Evolutionary conservation across 2,888 invertebrate species (phyloP), one percentile per base, ranked within the genome.

Genomic region (Drosophila conformis): DNA sequence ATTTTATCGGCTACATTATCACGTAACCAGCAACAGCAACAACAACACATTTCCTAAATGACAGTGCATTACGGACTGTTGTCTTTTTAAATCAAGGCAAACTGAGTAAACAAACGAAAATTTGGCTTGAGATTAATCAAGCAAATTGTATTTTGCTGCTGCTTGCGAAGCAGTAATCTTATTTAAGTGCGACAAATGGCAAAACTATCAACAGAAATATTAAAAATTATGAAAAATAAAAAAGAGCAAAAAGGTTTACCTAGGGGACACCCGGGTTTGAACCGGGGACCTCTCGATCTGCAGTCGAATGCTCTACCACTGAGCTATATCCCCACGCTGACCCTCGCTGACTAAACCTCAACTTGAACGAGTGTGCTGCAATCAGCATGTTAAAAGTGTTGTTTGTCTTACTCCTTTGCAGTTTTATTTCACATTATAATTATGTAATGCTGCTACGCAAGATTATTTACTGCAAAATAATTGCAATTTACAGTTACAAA

Each of bases 281-380:
- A 89, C 87, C 87, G 86, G 90, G 88, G 88, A 89, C 88, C 90
- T 89, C 88, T 89, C 90, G 87, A 89, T 89, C 87, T 87, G 87
- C 90, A 87, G 87, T 87, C 87, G 90, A 90, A 88, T 90, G 87
- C 87, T 87, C 90, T 87, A 90, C 87, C 87, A 85, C 87, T 87
- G 88, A 87, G 87, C 87, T 89, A 87, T 87, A 89, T 89, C 87
- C 89, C 89, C 89, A 64, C 33, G 57, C 35, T 46, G 10, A 27
- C 63, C 13, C 5, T 4, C 1, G 51, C 8, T 33, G 60, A 18
- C 74, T 36, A 57, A 75, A 48, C 21, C 13, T 25, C 0, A n/a
- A 31, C 0, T 51, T 64, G 0, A 54, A 38, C 29, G 8, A 61
- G 31, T 13, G 25, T 3, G 8, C 4, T 18, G 36, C 36, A 36